Percentiles rank a stretch among this genome's conserved stretches.
phyloP scores from a whole-genome alignment of 35 echinoderm and acorn worm genomes.

The Eucidaris tribuloides region DNA sequence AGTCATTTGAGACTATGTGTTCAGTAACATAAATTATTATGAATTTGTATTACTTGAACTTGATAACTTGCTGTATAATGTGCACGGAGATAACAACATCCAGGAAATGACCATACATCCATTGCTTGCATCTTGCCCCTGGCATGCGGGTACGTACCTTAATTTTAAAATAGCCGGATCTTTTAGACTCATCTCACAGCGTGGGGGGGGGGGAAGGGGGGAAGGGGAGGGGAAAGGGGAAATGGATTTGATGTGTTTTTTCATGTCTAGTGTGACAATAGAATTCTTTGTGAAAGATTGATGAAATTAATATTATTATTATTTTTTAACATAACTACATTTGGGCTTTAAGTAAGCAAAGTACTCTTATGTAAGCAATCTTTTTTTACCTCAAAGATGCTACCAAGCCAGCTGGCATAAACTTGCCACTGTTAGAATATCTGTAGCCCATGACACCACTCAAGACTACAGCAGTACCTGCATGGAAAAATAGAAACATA shows the following conservation, averaged over 20 bases:
- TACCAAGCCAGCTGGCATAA: slow-evolving; percentile 79
- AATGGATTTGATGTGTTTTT: background rate
- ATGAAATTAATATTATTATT: no score
- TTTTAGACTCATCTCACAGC: no score
- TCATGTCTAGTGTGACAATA: background rate
- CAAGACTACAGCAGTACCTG: slow-evolving; percentile 54
- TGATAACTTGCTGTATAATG: no score
- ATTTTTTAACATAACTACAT: background rate
- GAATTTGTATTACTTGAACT: no score
- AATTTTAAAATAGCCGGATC: no score
- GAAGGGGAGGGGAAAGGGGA: background rate
- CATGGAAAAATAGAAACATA: background rate
- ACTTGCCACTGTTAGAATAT: slow-evolving; percentile 70
- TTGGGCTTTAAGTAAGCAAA: background rate
- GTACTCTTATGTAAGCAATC: background rate
- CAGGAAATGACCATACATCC: no score
- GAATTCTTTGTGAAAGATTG: background rate
- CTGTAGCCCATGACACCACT: slow-evolving; percentile 56
- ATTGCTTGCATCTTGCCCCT: no score
- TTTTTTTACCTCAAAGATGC: slow-evolving; percentile 38
- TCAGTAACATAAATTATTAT: no score
- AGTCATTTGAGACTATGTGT: no score
- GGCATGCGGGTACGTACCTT: no score
- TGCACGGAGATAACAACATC: no score
- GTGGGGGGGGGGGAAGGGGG: no score